Evolutionary conservation across 2,888 invertebrate genomes (phyloP).

Genomic region (Nematopogon swammerdamellus): DNA sequence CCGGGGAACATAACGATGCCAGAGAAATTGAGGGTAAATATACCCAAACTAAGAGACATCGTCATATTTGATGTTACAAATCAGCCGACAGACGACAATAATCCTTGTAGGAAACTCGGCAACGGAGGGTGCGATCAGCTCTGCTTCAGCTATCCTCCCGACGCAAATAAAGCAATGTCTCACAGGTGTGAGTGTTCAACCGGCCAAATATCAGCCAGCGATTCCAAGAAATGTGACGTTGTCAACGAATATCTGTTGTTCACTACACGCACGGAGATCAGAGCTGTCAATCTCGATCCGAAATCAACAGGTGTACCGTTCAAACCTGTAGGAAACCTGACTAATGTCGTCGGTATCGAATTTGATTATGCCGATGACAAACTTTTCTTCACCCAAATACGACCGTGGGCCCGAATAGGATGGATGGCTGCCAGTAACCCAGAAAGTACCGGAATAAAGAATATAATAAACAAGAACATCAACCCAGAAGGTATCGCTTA

Average conservation of each 20-base stretch:
- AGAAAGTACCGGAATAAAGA: conserved; percentile 57
- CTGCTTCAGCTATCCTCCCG: conserved; percentile 88
- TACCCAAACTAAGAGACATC: conserved; percentile 85
- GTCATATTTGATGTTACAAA: conserved; percentile 86
- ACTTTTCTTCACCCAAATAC: conserved; percentile 89
- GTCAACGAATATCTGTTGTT: conserved; percentile 91
- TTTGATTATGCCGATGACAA: conserved; percentile 89
- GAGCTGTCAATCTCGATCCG: conserved; percentile 86
- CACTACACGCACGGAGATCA: conserved; percentile 90
- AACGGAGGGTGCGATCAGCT: conserved; percentile 91
- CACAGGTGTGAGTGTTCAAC: conserved; percentile 90
- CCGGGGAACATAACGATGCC: conserved; percentile 70
- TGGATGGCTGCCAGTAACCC: conserved; percentile 75
- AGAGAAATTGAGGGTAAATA: conserved; percentile 72
- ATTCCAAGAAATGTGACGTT: conserved; percentile 71
- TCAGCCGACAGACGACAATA: conserved; percentile 80
- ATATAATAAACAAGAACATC: conserved; percentile 73
- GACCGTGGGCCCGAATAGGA: conserved; percentile 86
- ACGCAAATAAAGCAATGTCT: conserved; percentile 47
- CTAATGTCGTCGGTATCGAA: conserved; percentile 93
- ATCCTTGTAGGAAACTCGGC: conserved; percentile 72
- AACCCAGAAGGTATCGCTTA: conserved; percentile 94
- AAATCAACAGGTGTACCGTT: conserved; percentile 80
- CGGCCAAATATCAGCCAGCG: conserved; percentile 67
- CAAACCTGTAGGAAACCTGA: conserved; percentile 77